A percentile compares a stretch with the other conserved stretches of the same genome.
phyloP scores from a whole-genome alignment of 2,797 vertebrate genomes.

The Stomatorhinus walkeri region DNA sequence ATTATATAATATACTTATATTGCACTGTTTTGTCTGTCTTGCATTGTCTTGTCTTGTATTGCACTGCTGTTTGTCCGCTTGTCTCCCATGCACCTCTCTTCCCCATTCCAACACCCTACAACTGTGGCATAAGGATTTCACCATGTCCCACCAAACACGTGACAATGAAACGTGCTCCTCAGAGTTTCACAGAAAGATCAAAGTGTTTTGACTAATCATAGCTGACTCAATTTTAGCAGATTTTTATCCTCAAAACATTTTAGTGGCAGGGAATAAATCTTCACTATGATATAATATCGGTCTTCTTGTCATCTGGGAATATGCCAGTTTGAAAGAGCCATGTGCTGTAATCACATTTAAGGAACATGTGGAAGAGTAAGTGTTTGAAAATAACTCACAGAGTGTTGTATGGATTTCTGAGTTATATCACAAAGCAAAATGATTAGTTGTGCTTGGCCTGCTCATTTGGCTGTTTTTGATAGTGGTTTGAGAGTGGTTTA shows the following conservation, averaged over 20 bases:
- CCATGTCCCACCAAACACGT: not conserved
- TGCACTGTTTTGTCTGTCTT: not conserved
- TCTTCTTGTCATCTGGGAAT: not conserved
- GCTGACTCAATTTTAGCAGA: not conserved
- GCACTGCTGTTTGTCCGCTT: not conserved
- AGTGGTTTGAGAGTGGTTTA: not conserved
- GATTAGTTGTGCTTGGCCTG: not conserved
- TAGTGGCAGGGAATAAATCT: not conserved
- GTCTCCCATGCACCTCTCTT: not conserved
- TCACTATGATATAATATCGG: not conserved
- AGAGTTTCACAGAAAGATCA: not conserved
- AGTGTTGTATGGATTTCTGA: not conserved
- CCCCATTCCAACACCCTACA: not conserved
- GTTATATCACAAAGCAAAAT: not conserved
- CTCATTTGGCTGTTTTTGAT: not conserved
- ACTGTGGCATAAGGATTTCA: not conserved
- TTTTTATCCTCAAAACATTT: not conserved
- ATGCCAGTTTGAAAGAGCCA: not conserved
- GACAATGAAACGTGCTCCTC: not conserved
- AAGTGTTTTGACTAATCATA: not conserved
- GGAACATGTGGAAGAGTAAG: not conserved
- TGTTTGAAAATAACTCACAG: not conserved
- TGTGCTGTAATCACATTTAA: not conserved
- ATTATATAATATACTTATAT: not conserved
- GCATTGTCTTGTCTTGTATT: not conserved